Percentiles rank a stretch among this genome's conserved stretches.
Evolutionary conservation across 2,888 invertebrate species (phyloP).

Genomic region (Sphaerophoria taeniata): DNA sequence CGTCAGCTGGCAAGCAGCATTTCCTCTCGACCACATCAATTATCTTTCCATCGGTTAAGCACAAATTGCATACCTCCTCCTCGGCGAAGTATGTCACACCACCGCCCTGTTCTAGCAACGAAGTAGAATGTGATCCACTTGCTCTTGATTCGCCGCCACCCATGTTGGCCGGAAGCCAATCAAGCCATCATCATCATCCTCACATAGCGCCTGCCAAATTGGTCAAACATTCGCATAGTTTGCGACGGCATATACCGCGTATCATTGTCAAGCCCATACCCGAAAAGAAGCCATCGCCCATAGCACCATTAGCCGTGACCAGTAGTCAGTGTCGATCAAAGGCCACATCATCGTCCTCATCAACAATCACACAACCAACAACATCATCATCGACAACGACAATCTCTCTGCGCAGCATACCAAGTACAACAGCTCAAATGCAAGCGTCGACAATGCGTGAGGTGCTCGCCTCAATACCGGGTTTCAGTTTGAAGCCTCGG

Average conservation of each 20-base stretch:
- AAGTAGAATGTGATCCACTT: constrained; percentile 81
- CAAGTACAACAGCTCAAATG: constrained; percentile 79
- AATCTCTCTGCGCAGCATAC: constrained; percentile 80
- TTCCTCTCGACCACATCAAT: constrained; percentile 72
- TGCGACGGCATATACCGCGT: constrained; percentile 87
- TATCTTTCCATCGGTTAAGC: constrained; percentile 64
- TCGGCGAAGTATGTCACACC: constrained; percentile 78
- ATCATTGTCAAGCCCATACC: constrained; percentile 93
- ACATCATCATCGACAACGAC: constrained; percentile 76
- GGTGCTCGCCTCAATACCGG: constrained; percentile 93
- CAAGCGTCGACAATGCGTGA: constrained; percentile 93
- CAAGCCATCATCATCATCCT: constrained; percentile 58
- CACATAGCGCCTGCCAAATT: constrained; percentile 69
- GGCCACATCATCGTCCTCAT: constrained; percentile 48
- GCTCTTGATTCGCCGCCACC: constrained; percentile 78
- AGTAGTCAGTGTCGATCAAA: constrained; percentile 62
- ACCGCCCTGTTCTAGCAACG: constrained; percentile 80
- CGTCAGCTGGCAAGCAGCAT: constrained; percentile 65
- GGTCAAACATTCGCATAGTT: constrained; percentile 89
- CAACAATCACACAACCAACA: constrained; percentile 53
- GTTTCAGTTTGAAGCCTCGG: constrained; percentile 93
- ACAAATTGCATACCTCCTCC: constrained; percentile 54
- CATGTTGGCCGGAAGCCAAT: constrained; percentile 53
- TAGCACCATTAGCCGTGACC: constrained; percentile 30
- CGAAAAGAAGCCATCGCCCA: constrained; percentile 79